Percentiles rank a stretch among this genome's conserved stretches.
These are phyloP conservation scores for Mormyrops boulengeri DNA, from an alignment of 2,797 vertebrate genomes.

Conservation along the genomic window DNA sequence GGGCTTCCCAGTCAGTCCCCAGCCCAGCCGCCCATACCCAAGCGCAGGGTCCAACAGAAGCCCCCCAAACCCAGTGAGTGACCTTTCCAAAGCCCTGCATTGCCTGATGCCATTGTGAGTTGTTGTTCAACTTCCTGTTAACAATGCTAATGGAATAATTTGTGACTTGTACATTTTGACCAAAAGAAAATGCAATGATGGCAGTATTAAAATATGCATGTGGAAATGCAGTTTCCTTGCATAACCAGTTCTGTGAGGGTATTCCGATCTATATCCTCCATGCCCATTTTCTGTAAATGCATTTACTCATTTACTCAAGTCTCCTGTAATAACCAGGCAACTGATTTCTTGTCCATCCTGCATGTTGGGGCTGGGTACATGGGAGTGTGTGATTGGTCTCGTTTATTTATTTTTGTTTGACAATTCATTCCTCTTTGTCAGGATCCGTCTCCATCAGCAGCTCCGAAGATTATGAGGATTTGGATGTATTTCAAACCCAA, in stretches of 20 bases:
- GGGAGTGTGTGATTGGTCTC: not conserved
- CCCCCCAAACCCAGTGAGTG: conserved; percentile 26
- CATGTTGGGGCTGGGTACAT: not conserved
- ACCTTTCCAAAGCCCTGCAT: not conserved
- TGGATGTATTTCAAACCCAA: conserved; percentile 29
- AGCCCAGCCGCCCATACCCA: not conserved
- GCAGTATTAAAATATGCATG: not conserved
- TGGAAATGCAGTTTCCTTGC: not conserved
- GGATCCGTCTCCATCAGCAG: conserved; percentile 29
- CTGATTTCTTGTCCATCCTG: not conserved
- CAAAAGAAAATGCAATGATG: not conserved
- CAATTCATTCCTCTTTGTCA: not conserved
- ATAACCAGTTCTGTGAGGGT: not conserved
- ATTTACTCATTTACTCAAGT: not conserved
- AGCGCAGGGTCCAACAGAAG: not conserved
- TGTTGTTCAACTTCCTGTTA: not conserved
- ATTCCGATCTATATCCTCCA: not conserved
- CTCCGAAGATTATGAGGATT: conserved; percentile 56
- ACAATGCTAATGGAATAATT: not conserved
- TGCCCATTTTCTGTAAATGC: not conserved
- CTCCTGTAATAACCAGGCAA: not conserved
- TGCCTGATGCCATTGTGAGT: not conserved
- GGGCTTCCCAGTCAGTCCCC: conserved; percentile 15
- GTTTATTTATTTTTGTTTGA: not conserved
- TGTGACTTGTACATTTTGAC: not conserved